phyloP scores from a whole-genome alignment of 1,140 invertebrate species.

The Popillia japonica region DNA sequence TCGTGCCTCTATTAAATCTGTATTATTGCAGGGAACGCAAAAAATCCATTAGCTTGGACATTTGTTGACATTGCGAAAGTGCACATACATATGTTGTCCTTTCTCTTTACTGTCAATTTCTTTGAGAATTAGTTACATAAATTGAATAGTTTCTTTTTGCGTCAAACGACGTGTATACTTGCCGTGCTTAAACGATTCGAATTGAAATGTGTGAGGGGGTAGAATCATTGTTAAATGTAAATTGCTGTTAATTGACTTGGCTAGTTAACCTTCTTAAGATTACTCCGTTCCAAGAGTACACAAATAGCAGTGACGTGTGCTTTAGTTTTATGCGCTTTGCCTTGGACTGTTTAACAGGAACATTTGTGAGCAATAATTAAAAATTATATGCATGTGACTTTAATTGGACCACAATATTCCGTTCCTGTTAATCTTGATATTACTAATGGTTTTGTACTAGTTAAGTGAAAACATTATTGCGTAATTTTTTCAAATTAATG shows the following conservation, averaged over 20 bases:
- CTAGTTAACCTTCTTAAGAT: constrained; percentile 30
- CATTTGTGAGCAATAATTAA: constrained; percentile 11
- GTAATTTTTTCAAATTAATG: too few species aligned
- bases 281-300: constrained; percentile 29
- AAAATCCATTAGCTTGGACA: neutral
- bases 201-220: constrained; percentile 34
- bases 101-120: neutral
- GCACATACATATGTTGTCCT: neutral
- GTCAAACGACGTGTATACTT: neutral
- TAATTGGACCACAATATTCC: neutral
- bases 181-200: constrained; percentile 13
- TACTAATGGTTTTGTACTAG: neutral
- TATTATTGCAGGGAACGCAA: neutral
- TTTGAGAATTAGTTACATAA: neutral
- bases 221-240: constrained; percentile 26
- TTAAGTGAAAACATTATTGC: neutral
- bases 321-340: constrained; percentile 11
- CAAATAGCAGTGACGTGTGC: constrained; percentile 22
- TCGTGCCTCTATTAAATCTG: neutral
- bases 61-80: neutral
- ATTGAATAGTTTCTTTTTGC: constrained; percentile 20
- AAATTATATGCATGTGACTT: constrained; percentile 5
- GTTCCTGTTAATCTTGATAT: constrained; percentile 7
- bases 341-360: neutral
- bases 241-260: constrained; percentile 22